A percentile compares a stretch with the other conserved stretches of the same genome.
Conservation (phyloP, 2,113 vertebrate genomes). For the Psittacus erithacus region DNA sequence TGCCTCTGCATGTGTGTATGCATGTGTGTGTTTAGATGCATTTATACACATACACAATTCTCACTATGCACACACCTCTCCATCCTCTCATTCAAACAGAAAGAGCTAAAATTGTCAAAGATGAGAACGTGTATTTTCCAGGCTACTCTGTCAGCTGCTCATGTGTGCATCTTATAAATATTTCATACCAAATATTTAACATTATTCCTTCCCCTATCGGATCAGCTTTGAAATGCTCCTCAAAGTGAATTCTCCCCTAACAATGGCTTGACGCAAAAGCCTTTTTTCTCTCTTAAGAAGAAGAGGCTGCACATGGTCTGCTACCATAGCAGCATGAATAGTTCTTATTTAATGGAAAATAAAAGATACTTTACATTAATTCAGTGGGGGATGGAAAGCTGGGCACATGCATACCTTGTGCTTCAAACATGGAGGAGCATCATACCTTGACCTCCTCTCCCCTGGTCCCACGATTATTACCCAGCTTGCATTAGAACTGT, state of each 20-base stretch:
- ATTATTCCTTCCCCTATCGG: constrained; percentile 79
- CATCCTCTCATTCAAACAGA: not conserved
- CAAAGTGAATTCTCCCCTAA: constrained; percentile 80
- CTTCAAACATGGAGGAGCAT: constrained; percentile 59
- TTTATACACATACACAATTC: constrained; percentile 31
- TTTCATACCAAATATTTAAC: constrained; percentile 86
- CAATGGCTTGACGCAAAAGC: constrained; percentile 82
- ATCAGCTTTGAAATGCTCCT: constrained; percentile 82
- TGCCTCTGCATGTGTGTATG: not conserved
- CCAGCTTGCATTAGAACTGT: constrained; percentile 66
- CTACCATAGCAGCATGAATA: constrained; percentile 81
- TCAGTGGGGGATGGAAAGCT: constrained; percentile 62
- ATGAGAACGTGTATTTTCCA: constrained; percentile 70
- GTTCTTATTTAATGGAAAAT: constrained; percentile 78
- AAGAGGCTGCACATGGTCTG: constrained; percentile 74
- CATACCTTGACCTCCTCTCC: constrained; percentile 68
- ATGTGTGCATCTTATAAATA: constrained; percentile 81
- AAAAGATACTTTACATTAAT: constrained; percentile 79
- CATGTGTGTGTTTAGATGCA: not conserved
- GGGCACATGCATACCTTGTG: constrained; percentile 65
- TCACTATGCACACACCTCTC: not conserved
- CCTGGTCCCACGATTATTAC: constrained; percentile 65
- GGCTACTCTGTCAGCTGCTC: constrained; percentile 73
- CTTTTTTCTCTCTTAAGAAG: constrained; percentile 76
- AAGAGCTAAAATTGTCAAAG: constrained; percentile 47